Percentiles rank a stretch among this genome's conserved stretches.
These are phyloP conservation scores for Melieria picta DNA, from an alignment of 2,888 invertebrate genomes.

Conservation along the genomic window DNA sequence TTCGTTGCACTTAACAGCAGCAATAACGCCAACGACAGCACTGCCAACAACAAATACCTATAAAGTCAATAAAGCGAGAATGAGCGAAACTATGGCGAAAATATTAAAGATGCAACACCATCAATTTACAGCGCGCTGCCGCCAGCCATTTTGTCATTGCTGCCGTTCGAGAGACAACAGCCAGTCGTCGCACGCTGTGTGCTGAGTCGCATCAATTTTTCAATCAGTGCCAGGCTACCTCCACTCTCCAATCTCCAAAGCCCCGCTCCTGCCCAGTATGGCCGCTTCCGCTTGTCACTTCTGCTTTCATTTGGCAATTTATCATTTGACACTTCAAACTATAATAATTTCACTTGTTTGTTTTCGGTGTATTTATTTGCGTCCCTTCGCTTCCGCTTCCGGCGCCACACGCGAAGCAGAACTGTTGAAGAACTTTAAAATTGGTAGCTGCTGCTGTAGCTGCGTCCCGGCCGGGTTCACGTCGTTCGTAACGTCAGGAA, in stretches of 20 bases:
- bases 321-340: constrained; percentile 2
- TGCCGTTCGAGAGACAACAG: neutral
- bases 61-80: too few relatives aligned
- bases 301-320: constrained; percentile 9
- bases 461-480: neutral
- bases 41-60: too few relatives aligned
- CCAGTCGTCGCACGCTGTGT: neutral
- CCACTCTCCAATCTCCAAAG: neutral
- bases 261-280: too few relatives aligned
- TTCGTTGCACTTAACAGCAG: too few relatives aligned
- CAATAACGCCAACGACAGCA: too few relatives aligned
- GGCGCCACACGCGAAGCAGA: neutral
- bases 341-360: neutral
- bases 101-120: too few relatives aligned
- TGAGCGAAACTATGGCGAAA: too few relatives aligned
- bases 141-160: too few relatives aligned
- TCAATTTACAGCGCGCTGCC: too few relatives aligned
- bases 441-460: neutral
- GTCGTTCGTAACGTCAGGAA: constrained; percentile 45
- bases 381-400: neutral
- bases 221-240: neutral
- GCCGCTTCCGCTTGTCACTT: constrained; percentile 5
- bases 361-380: neutral
- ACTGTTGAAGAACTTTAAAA: neutral
- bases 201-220: neutral